Percentiles rank a stretch among this genome's conserved stretches.
These are phyloP conservation scores for Anastrepha ludens DNA, from an alignment of 1,140 invertebrate genomes.

Conservation along the genomic window DNA sequence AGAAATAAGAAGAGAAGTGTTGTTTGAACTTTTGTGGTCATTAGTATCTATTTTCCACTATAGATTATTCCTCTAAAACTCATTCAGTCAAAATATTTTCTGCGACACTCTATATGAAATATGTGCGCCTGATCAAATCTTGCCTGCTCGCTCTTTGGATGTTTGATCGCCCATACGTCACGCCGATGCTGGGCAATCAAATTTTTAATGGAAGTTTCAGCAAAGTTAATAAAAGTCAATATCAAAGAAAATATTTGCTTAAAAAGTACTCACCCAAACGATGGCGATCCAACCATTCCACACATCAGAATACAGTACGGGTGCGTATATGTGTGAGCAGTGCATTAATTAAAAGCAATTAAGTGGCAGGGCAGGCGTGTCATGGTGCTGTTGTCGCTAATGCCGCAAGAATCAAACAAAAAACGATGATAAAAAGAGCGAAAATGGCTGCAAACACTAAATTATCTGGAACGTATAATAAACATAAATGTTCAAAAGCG, in stretches of 20 bases:
- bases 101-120: no score
- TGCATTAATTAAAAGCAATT: slow-evolving; percentile 72
- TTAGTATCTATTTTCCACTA: no score
- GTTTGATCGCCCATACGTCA: no score
- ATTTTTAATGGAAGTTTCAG: neutral
- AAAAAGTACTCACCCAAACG: slow-evolving; percentile 13
- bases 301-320: neutral
- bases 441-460: slow-evolving; percentile 9
- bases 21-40: no score
- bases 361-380: slow-evolving; percentile 64
- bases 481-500: neutral
- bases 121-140: no score
- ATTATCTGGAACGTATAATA: slow-evolving; percentile 20
- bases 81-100: no score
- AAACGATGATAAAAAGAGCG: slow-evolving; percentile 1
- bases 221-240: slow-evolving; percentile 23
- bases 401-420: slow-evolving; percentile 26
- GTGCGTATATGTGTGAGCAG: neutral
- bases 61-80: no score
- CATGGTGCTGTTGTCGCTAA: slow-evolving; percentile 29
- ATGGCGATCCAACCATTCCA: neutral
- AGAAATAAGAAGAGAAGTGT: no score
- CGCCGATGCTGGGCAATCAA: neutral
- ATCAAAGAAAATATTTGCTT: neutral
- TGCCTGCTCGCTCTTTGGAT: no score